phyloP scores from a whole-genome alignment of 2,797 vertebrate genomes.

The Cossypha dichroa region DNA sequence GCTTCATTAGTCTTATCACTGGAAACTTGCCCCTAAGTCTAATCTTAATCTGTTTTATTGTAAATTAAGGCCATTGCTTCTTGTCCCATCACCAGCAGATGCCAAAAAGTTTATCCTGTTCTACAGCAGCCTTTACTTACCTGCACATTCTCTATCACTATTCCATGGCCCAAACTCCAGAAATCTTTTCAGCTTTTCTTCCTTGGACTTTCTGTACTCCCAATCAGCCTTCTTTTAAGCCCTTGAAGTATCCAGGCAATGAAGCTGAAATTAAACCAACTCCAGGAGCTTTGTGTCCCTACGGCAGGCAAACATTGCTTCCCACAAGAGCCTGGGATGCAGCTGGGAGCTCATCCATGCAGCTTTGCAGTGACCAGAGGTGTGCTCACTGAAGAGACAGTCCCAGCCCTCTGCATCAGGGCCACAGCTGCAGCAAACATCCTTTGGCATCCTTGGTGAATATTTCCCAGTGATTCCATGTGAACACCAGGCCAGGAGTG shows the following conservation, averaged over 20 bases:
- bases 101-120: not conserved
- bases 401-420: not conserved
- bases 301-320: not conserved
- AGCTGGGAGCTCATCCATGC: not conserved
- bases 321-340: not conserved
- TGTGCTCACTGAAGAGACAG: not conserved
- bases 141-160: not conserved
- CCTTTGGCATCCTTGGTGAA: not conserved
- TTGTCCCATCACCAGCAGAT: not conserved
- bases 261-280: not conserved
- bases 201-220: not conserved
- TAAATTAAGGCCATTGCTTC: not conserved
- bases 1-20: not conserved
- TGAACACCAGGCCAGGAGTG: not conserved
- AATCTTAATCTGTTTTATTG: not conserved
- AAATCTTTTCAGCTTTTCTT: not conserved
- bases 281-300: not conserved
- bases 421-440: not conserved
- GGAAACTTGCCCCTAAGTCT: not conserved
- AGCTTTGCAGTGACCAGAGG: not conserved
- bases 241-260: not conserved
- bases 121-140: not conserved
- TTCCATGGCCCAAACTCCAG: not conserved
- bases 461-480: not conserved
- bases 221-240: not conserved